Base-by-base conservation (phyloP, 2,797 vertebrate species). In the Aeoliscus strigatus region DNA sequence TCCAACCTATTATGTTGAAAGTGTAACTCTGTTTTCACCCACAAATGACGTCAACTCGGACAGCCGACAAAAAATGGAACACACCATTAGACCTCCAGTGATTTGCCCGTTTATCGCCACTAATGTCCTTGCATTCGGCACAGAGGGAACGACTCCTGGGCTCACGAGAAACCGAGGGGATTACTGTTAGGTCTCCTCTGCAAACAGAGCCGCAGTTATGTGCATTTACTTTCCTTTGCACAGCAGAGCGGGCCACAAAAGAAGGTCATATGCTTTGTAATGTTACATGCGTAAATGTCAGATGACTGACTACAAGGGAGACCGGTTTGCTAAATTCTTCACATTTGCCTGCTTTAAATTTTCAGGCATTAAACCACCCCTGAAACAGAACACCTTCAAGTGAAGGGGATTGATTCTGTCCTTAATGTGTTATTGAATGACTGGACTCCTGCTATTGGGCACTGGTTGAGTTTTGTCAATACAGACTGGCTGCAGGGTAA, bases 391-490 rank as follows among this genome's bases (percentile, higher is more conserved):
- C 4, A 11, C 9, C 26, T 38, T 31, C 18, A 39, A 69, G 64
- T 39, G n/a, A 41, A 31, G 50, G 23, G 1, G 2, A 51, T 38
- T 46, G 58, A 60, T 33, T 51, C 16, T 24, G 32, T 24, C 27
- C 27, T 44, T 60, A 62, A 69, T 60, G 60, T 41, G 56, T 63
- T 77, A 58, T 60, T 66, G 56, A 70, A 54, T 47, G 14, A 56
- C 31, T 24, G 16, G 39, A 42, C 46, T 63, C 24, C 28, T 27
- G 3, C 55, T 60, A 39, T 30, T 12, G 11, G 33, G 52, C 39
- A 24, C 45, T 41, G 8, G 37, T 42, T 31, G 29, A 65, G 72
- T 82, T 80, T 68, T 70, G 78, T 77, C 78, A 82, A 79, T 81
- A 83, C 31, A 48, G 21, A 56, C 11, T 14, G 47, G 57, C 69